Conservation (phyloP, 2,113 vertebrate genomes). For the Panurus biarmicus region DNA sequence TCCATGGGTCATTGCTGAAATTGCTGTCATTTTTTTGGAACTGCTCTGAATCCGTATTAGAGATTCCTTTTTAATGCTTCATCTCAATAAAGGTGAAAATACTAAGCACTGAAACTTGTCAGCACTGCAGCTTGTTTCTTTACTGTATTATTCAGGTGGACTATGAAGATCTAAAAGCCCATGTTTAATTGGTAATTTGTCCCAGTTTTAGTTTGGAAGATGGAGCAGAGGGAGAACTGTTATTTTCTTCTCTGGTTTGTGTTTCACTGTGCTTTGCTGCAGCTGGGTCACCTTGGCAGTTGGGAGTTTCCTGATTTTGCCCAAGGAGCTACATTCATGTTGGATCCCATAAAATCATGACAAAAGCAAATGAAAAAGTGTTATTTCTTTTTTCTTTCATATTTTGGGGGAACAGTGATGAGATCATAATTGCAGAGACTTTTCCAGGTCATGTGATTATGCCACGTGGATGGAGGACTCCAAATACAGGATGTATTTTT, state of each 20-base stretch:
- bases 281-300: not conserved
- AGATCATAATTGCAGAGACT: not conserved
- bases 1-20: not conserved
- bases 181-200: not conserved
- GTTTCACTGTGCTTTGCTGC: not conserved
- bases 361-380: not conserved
- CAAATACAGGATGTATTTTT: not conserved
- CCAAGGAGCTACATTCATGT: not conserved
- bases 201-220: not conserved
- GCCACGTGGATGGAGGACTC: not conserved
- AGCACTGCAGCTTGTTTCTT: not conserved
- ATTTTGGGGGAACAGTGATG: not conserved
- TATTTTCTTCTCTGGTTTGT: not conserved
- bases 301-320: not conserved
- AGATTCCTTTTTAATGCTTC: not conserved
- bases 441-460: not conserved
- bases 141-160: not conserved
- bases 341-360: not conserved
- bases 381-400: not conserved
- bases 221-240: not conserved
- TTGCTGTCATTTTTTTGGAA: not conserved
- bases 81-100: not conserved
- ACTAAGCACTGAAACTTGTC: not conserved
- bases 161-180: not conserved
- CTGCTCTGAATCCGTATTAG: not conserved